Percentiles rank a stretch among this genome's conserved stretches.
phyloP scores from a whole-genome alignment of 2,797 vertebrate species.

The Myiotriccus ornatus region DNA sequence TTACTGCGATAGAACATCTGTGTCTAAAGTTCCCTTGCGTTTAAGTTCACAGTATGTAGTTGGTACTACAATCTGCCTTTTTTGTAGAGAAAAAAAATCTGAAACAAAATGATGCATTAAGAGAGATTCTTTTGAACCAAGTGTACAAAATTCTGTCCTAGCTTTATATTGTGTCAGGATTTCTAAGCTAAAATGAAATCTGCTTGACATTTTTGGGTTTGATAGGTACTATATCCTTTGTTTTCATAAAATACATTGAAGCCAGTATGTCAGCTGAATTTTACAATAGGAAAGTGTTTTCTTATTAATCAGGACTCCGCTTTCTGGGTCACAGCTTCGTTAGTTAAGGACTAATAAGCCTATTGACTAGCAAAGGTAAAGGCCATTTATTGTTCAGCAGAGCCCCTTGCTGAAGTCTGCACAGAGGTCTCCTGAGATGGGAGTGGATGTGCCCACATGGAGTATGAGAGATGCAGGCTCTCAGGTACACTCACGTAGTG shows the following conservation, averaged over 20 bases:
- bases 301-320: background rate
- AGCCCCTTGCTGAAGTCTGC: background rate
- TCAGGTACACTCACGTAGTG: rapidly evolving
- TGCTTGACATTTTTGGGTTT: background rate
- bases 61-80: background rate
- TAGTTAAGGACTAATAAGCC: background rate
- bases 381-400: background rate
- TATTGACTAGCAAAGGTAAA: background rate
- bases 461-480: background rate
- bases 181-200: background rate
- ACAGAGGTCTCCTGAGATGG: rapidly evolving
- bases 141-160: background rate
- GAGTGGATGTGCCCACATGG: rapidly evolving
- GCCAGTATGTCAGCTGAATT: background rate
- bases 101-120: background rate
- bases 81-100: background rate
- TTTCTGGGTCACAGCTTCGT: background rate
- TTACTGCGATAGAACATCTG: background rate
- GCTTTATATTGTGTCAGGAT: background rate
- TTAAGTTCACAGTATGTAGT: background rate
- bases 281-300: background rate
- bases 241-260: background rate
- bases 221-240: background rate
- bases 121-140: background rate
- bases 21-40: background rate